Conservation (phyloP, 2,888 invertebrate genomes). For the Hybos culiciformis region DNA sequence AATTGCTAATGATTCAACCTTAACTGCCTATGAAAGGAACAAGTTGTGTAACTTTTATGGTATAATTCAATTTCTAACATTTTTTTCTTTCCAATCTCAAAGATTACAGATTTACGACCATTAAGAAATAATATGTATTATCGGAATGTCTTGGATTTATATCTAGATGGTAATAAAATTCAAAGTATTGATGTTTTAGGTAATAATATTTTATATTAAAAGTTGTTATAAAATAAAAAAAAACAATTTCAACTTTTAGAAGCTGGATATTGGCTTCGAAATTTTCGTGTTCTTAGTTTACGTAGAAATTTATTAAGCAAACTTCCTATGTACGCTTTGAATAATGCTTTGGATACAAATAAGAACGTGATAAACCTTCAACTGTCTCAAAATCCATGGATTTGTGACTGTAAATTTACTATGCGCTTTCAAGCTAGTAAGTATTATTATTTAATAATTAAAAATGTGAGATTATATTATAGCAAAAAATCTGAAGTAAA, state of each 20-base stretch:
- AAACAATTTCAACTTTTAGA: too few relatives aligned
- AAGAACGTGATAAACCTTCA: constrained; percentile 52
- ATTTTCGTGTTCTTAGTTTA: constrained; percentile 64
- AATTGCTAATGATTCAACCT: too few relatives aligned
- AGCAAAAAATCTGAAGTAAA: too few relatives aligned
- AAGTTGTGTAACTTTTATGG: background rate
- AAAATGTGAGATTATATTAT: too few relatives aligned
- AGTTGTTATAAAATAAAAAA: too few relatives aligned
- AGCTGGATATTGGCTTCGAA: constrained; percentile 62
- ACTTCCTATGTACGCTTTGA: constrained; percentile 66
- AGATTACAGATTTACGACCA: constrained; percentile 59
- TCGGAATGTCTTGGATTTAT: constrained; percentile 53
- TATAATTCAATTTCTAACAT: background rate
- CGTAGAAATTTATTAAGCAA: constrained; percentile 57
- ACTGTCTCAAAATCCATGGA: constrained; percentile 68
- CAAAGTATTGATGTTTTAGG: constrained; percentile 46
- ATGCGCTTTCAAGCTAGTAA: constrained; percentile 66
- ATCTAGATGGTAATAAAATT: constrained; percentile 62
- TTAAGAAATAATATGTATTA: constrained; percentile 52
- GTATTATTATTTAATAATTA: too few relatives aligned
- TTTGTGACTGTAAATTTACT: constrained; percentile 67
- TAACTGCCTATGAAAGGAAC: too few relatives aligned
- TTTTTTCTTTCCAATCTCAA: constrained; percentile 13
- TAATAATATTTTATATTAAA: too few relatives aligned
- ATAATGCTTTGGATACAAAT: constrained; percentile 62